Evolutionary conservation across 2,888 invertebrate species (phyloP), one percentile per base, ranked within the genome.

Genomic region (Brenthis ino): DNA sequence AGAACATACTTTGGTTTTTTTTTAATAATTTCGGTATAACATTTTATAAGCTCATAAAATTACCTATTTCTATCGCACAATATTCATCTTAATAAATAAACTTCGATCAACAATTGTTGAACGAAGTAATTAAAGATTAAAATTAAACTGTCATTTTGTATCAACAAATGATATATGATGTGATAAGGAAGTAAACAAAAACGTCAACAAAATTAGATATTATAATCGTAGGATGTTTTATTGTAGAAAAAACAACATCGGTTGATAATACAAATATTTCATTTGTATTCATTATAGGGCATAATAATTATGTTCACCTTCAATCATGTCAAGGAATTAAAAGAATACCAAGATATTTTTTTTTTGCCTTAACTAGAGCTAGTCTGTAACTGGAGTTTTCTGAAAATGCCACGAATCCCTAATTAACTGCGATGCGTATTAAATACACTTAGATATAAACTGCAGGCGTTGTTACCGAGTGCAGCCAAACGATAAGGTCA

Each of bases 401-500:
- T 12, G 16, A 56, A 43, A 65, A 66, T 50, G 55, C 24, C 51
- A 13, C 47, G 37, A 65, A 57, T 69, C 51, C 24, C 12, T 54
- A 66, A 67, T 64, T 55, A 61, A 71, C 60, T 14, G 57, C 33
- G 28, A 57, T 64, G 56, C 43, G 48, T 61, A 57, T 65, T 56
- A 56, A 11, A 33, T 79, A 76, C 76, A 80, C 78, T 70, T 81
- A 43, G 37, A 11, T 43, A 79, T 84, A 81, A 75, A 82, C 77
- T 84, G 83, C 85, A 83, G 70, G 80, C 77, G 74, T 80, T 82
- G 89, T 87, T 85, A 79, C 85, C 72, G 83, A 88, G 88, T 90
- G 91, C 91, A 87, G 79, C 80, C 79, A 80, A 78, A 86, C 87
- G 89, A 89, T 90, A 91, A 90, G 90, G 88, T 89, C 89, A 86